Evolutionary conservation across 1,140 invertebrate genomes (phyloP).

Genomic region (Zaprionus ornatus): DNA sequence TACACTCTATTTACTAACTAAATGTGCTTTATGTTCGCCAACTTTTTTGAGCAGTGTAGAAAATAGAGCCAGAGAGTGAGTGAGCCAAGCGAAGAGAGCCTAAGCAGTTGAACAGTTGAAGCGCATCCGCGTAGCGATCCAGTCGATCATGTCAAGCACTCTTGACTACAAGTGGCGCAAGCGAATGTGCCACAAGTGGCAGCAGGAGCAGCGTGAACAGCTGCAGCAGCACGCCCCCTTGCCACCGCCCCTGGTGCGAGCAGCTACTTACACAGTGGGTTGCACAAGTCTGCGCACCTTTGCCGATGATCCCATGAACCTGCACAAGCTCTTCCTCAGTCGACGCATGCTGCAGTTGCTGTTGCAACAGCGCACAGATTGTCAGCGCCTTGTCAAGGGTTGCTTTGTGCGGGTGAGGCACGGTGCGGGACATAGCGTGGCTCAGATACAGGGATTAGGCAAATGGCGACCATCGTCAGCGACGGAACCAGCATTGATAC

Average conservation of each 20-base stretch:
- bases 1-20: no score
- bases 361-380: constrained; percentile 10
- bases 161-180: constrained; percentile 42
- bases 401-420: constrained; percentile 31
- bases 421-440: constrained; percentile 3
- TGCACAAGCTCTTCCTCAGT: constrained; percentile 25
- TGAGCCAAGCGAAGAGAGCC: no score
- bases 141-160: constrained; percentile 9
- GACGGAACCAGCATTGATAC: constrained; percentile 2
- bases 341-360: constrained; percentile 19
- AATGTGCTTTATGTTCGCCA: no score
- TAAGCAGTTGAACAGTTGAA: constrained; percentile 6
- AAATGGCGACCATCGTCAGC: background rate
- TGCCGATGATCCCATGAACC: constrained; percentile 21
- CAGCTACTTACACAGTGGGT: background rate
- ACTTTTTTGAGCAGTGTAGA: no score
- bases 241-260: background rate
- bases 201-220: constrained; percentile 18
- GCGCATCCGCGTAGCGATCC: constrained; percentile 6
- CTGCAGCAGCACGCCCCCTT: background rate
- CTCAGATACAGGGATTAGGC: constrained; percentile 19
- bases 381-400: constrained; percentile 19
- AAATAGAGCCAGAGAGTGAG: no score
- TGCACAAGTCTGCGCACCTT: constrained; percentile 3
- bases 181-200: constrained; percentile 41